phyloP scores from a whole-genome alignment of 2,113 vertebrate genomes.

The Mus musculus region GRCm39 chr17:72098501-72099000 shows the following conservation, averaged over 20 bases:
- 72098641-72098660: not conserved
- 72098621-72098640: not conserved
- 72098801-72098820: not conserved
- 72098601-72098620: not conserved
- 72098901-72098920: not conserved
- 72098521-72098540: not conserved
- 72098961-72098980: not conserved
- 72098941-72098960: not conserved
- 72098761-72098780: not conserved
- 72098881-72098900: not conserved
- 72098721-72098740: not conserved
- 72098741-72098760: not conserved
- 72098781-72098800: not conserved
- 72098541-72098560: constrained; percentile 32
- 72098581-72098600: constrained; percentile 1
- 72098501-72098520: not conserved
- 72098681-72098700: not conserved
- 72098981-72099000: not conserved
- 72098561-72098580: constrained; percentile 12
- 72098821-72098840: too few species aligned
- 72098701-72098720: not conserved
- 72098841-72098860: too few species aligned
- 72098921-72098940: not conserved
- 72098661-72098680: not conserved
- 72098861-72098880: not conserved